Evolutionary conservation across 2,888 invertebrate species (phyloP).

Genomic region (Oithona nana): DNA sequence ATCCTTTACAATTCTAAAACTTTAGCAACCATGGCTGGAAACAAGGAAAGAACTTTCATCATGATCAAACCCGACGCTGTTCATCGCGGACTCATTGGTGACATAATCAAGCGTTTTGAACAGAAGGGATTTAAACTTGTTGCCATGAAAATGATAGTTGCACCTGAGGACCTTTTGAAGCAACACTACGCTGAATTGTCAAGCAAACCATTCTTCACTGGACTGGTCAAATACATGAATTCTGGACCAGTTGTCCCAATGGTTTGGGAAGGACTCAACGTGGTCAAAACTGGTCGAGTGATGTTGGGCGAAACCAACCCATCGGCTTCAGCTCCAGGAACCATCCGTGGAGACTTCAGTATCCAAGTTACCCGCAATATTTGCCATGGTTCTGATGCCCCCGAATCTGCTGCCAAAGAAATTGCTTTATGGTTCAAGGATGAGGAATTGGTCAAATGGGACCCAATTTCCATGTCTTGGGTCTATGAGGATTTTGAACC

Average conservation of each 20-base stretch:
- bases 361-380: constrained; percentile 70
- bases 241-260: constrained; percentile 48
- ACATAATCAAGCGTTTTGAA: constrained; percentile 89
- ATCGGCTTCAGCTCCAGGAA: constrained; percentile 80
- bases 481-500: constrained; percentile 47
- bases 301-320: constrained; percentile 97
- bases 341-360: constrained; percentile 91
- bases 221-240: constrained; percentile 81
- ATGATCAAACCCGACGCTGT: constrained; percentile 98
- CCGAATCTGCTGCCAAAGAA: constrained; percentile 88
- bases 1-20: too few species aligned
- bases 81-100: constrained; percentile 85
- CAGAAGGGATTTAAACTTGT: constrained; percentile 91
- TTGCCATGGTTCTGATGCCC: constrained; percentile 88
- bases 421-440: constrained; percentile 86
- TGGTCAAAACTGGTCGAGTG: constrained; percentile 80
- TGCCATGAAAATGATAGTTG: constrained; percentile 81
- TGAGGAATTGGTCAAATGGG: constrained; percentile 63
- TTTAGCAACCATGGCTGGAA: too few species aligned
- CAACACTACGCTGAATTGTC: constrained; percentile 87
- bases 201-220: constrained; percentile 76
- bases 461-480: constrained; percentile 62
- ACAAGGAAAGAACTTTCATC: constrained; percentile 83
- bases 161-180: constrained; percentile 61
- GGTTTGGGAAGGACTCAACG: constrained; percentile 89